Percentiles rank a stretch among this genome's conserved stretches.
Conservation (phyloP, 2,888 invertebrate genomes). For the Bruchidius siliquastri region DNA sequence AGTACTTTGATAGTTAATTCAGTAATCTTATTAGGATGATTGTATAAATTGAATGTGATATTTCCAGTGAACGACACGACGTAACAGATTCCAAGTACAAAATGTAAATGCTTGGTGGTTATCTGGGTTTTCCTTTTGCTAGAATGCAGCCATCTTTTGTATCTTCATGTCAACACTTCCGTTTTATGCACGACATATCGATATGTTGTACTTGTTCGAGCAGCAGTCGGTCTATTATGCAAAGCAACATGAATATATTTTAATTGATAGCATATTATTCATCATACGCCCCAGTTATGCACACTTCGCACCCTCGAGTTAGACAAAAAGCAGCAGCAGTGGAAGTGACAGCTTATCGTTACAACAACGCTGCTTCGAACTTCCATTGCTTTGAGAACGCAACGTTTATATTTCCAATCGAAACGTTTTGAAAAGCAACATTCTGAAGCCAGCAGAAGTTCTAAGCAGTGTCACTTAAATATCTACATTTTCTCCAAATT, state of each 20-base stretch:
- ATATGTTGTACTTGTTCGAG: not conserved
- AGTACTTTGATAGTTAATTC: too few species aligned
- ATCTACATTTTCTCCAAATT: too few species aligned
- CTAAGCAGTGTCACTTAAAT: too few species aligned
- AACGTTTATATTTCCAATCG: too few species aligned
- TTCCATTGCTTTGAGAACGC: too few species aligned
- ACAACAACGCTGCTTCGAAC: too few species aligned
- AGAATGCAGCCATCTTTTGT: not conserved
- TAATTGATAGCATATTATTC: not conserved
- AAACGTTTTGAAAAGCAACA: too few species aligned
- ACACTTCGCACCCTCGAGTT: not conserved
- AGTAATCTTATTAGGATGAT: too few species aligned
- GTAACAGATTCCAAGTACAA: not conserved
- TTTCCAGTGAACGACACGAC: not conserved
- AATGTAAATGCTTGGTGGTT: not conserved
- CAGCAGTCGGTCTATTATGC: not conserved
- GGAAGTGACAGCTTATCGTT: too few species aligned
- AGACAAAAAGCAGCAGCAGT: too few species aligned
- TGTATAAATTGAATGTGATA: too few species aligned
- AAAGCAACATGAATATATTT: not conserved
- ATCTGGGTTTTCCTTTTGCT: not conserved
- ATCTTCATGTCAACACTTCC: not conserved
- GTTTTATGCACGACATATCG: not conserved
- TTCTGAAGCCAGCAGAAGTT: too few species aligned
- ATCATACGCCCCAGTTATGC: not conserved